Conservation (phyloP, 2,797 vertebrate species). For the Mormyrops boulengeri region DNA sequence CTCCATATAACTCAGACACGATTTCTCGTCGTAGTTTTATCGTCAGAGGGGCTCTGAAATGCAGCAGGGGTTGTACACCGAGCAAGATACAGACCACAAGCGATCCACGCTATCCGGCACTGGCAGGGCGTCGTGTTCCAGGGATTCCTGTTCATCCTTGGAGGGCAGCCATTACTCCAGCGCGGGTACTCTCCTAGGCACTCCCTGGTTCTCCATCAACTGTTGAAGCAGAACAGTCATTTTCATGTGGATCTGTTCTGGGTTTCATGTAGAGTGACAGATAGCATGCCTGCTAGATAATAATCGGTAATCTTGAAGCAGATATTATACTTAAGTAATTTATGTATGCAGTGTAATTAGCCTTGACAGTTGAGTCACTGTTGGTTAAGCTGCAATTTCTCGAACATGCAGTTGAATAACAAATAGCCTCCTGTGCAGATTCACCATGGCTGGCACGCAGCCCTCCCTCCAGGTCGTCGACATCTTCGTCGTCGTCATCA, state of each 20-base stretch:
- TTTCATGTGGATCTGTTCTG: not conserved
- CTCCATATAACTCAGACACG: not conserved
- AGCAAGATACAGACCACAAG: constrained; percentile 83
- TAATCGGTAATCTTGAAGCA: not conserved
- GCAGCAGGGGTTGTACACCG: constrained; percentile 69
- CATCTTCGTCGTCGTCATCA: constrained; percentile 29
- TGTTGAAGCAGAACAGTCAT: not conserved
- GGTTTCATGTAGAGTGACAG: not conserved
- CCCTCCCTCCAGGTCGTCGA: constrained; percentile 72
- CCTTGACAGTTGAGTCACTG: constrained; percentile 5
- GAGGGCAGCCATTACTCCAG: constrained; percentile 65
- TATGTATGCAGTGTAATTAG: not conserved
- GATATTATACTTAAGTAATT: not conserved
- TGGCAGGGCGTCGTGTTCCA: constrained; percentile 69
- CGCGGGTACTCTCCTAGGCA: constrained; percentile 58
- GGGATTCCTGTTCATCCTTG: constrained; percentile 62
- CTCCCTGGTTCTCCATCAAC: not conserved
- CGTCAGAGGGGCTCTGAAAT: constrained; percentile 70
- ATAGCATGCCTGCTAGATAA: not conserved
- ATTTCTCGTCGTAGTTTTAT: not conserved
- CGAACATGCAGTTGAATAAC: constrained; percentile 36
- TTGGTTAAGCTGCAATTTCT: constrained; percentile 1
- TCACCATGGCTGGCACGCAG: constrained; percentile 73
- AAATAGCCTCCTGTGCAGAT: constrained; percentile 56
- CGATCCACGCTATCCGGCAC: constrained; percentile 85